A percentile compares a stretch with the other conserved stretches of the same genome.
Evolutionary conservation across 2,797 vertebrate genomes (phyloP).

Genomic region (Chiroxiphia lanceolata): DNA sequence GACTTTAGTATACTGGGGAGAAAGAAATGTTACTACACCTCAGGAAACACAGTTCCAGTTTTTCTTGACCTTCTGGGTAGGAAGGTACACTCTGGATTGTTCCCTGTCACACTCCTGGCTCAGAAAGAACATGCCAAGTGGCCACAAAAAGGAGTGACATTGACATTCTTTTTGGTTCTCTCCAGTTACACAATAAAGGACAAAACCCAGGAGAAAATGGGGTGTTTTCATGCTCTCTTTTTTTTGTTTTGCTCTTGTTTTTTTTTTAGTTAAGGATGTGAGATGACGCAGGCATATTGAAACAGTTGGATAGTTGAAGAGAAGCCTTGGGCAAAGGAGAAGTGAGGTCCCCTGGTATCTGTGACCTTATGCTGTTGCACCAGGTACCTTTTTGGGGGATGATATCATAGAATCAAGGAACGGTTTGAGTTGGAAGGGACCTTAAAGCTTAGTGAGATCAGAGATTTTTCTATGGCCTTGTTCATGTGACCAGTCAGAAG

Average conservation of each 20-base stretch:
- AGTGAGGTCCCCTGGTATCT: background rate
- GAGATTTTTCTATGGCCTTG: background rate
- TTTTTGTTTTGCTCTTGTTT: background rate
- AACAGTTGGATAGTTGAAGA: background rate
- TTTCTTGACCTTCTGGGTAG: background rate
- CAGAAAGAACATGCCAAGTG: background rate
- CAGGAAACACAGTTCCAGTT: background rate
- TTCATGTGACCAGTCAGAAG: background rate
- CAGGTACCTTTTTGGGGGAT: background rate
- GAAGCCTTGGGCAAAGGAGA: background rate
- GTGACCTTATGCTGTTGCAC: background rate
- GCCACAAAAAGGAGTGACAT: background rate
- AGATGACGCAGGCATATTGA: background rate
- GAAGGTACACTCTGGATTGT: background rate
- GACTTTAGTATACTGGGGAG: background rate
- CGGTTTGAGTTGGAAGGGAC: background rate
- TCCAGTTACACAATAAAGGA: background rate
- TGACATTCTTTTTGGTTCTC: background rate
- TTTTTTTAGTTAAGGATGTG: background rate
- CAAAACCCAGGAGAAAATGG: background rate
- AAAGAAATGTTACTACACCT: background rate
- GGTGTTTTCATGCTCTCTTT: background rate
- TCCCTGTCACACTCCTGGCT: background rate
- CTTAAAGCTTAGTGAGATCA: background rate
- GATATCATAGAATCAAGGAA: background rate